Conservation (phyloP, 2,113 vertebrate genomes). For the Anhinga rufa region DNA sequence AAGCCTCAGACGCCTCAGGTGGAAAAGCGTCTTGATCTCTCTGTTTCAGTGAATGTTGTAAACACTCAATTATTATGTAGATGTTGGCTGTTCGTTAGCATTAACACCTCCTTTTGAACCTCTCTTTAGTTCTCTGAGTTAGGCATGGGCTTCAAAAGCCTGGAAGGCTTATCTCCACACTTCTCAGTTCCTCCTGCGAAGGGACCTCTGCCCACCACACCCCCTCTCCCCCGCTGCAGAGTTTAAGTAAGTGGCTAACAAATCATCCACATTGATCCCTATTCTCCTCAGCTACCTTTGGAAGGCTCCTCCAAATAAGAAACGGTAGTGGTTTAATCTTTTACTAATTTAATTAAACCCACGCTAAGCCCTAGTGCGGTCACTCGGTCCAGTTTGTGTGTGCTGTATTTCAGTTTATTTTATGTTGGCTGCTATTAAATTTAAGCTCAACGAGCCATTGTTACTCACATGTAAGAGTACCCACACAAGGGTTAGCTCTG, state of each 20-base stretch:
- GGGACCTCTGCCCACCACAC: not conserved
- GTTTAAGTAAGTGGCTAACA: no score
- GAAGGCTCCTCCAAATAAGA: not conserved
- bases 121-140: not conserved
- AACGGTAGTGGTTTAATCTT: not conserved
- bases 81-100: not conserved
- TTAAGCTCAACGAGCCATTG: not conserved
- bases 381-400: not conserved
- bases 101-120: slow-evolving; percentile 2
- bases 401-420: not conserved
- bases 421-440: not conserved
- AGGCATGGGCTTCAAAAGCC: not conserved
- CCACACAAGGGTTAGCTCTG: not conserved
- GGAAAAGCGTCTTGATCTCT: not conserved
- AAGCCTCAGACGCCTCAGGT: not conserved
- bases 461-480: not conserved
- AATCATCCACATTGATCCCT: not conserved
- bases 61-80: not conserved
- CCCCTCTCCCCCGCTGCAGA: not conserved
- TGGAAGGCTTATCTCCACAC: not conserved
- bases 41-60: not conserved
- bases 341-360: not conserved
- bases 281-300: not conserved
- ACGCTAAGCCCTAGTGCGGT: not conserved
- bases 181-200: not conserved